phyloP scores from a whole-genome alignment of 2,113 vertebrate genomes.

The Lepus timidus region DNA sequence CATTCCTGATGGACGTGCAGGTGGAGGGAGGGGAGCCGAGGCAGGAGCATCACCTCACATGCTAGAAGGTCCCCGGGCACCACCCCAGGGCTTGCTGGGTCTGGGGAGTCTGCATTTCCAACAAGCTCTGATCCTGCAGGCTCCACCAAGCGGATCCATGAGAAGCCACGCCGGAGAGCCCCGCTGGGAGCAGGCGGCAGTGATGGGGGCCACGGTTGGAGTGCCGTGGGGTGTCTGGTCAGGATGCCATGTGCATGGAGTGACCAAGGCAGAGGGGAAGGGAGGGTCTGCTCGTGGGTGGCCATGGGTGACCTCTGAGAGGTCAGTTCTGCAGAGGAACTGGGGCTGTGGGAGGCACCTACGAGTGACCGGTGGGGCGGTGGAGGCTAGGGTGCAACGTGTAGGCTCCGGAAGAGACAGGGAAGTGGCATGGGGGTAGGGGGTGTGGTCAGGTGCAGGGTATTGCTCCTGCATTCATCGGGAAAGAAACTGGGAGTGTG shows the following conservation, averaged over 20 bases:
- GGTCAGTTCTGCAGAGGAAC: not conserved
- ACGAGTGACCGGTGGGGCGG: not conserved
- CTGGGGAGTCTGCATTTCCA: not conserved
- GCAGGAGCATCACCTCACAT: not conserved
- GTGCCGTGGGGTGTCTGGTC: not conserved
- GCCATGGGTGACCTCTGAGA: not conserved
- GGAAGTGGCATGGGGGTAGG: not conserved
- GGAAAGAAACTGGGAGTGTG: not conserved
- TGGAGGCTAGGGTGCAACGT: not conserved
- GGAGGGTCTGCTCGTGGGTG: not conserved
- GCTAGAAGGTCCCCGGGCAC: rapidly evolving
- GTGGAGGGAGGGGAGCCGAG: not conserved
- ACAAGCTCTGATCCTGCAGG: not conserved
- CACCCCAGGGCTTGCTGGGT: not conserved
- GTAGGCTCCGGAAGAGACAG: not conserved
- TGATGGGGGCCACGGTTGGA: not conserved
- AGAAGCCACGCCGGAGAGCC: not conserved
- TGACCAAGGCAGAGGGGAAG: not conserved
- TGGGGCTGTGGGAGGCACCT: not conserved
- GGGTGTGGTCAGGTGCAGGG: not conserved
- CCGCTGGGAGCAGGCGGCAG: not conserved
- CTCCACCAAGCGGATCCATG: not conserved
- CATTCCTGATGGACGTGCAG: not conserved
- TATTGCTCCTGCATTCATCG: not conserved
- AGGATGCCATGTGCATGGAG: not conserved